phyloP scores from a whole-genome alignment of 1,140 invertebrate species.

The Neotoxoptera formosana region DNA sequence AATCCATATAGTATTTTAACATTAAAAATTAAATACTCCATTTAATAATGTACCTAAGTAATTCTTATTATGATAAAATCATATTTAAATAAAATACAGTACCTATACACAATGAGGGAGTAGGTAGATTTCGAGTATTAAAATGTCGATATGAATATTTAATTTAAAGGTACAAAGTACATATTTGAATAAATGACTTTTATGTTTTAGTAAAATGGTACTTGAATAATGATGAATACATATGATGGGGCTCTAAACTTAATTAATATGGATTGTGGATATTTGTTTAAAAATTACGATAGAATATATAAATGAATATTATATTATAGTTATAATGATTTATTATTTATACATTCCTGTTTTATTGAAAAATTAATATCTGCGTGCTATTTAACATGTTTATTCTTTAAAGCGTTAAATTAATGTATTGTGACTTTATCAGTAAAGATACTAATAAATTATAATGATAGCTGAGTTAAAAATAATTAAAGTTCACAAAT shows the following conservation, averaged over 20 bases:
- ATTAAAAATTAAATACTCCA: neutral
- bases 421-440: neutral
- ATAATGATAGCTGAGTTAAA: neutral
- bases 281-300: neutral
- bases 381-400: neutral
- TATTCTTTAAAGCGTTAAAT: neutral
- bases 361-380: neutral
- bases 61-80: neutral
- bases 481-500: neutral
- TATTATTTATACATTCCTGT: neutral
- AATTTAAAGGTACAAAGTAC: neutral
- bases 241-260: neutral
- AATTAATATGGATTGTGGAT: slow-evolving; percentile 6
- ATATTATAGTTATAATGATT: neutral
- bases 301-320: neutral
- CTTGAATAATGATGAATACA: neutral
- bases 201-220: slow-evolving; percentile 2
- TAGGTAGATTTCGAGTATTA: neutral
- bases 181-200: slow-evolving; percentile 19
- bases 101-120: neutral
- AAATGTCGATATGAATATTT: neutral
- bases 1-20: neutral
- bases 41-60: neutral
- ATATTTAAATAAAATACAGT: neutral
- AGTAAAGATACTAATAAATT: neutral